A percentile compares a stretch with the other conserved stretches of the same genome.
These are phyloP conservation scores for Hyposoter didymator DNA, from an alignment of 2,888 invertebrate genomes.

Conservation along the genomic window DNA sequence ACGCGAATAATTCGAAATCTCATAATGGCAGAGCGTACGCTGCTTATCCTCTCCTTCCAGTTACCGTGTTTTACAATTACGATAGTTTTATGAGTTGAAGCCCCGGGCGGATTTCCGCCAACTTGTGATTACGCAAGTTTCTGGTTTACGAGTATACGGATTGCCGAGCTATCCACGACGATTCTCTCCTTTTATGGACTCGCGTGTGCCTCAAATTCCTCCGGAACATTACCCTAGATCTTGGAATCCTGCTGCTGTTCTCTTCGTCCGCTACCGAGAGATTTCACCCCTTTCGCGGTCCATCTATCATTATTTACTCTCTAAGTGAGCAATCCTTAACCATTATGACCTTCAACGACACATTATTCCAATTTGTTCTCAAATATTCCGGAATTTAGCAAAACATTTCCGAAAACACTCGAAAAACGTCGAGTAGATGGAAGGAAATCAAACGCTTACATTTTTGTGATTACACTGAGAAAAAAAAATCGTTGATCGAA, in stretches of 20 bases:
- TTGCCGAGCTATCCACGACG: slow-evolving; percentile 76
- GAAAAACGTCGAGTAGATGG: too few relatives aligned
- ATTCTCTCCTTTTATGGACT: slow-evolving; percentile 75
- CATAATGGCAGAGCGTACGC: background rate
- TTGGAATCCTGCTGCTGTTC: slow-evolving; percentile 31
- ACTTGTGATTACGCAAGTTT: slow-evolving; percentile 83
- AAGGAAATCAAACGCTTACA: too few relatives aligned
- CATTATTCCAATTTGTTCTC: too few relatives aligned
- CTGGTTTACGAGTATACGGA: slow-evolving; percentile 79
- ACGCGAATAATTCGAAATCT: background rate
- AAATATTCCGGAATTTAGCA: too few relatives aligned
- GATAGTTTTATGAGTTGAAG: slow-evolving; percentile 82
- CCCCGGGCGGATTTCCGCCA: slow-evolving; percentile 78
- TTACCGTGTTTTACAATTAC: slow-evolving; percentile 81
- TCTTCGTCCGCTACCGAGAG: slow-evolving; percentile 17
- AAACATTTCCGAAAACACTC: too few relatives aligned
- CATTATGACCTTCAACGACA: too few relatives aligned
- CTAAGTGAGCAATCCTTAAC: background rate
- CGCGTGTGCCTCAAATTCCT: slow-evolving; percentile 62
- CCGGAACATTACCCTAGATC: slow-evolving; percentile 56
- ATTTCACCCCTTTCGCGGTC: background rate
- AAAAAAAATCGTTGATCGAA: too few relatives aligned
- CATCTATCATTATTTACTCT: background rate
- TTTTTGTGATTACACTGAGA: too few relatives aligned
- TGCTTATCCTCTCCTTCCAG: slow-evolving; percentile 54